Evolutionary conservation across 2,888 invertebrate species (phyloP).

Genomic region (Orthosia gothica): DNA sequence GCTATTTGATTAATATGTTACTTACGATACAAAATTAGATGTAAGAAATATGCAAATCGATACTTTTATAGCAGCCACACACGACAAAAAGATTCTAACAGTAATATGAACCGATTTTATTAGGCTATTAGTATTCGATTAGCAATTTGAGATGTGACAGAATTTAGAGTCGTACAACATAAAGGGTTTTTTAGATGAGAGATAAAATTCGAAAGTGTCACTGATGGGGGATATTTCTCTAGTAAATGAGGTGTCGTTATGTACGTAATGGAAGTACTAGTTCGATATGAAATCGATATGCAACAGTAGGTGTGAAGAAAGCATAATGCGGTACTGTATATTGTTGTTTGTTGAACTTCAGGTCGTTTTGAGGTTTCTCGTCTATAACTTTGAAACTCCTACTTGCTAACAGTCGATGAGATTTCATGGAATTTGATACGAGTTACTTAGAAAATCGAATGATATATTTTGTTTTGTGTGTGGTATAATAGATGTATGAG

Average conservation of each 20-base stretch:
- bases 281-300: slow-evolving; percentile 76
- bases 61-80: slow-evolving; percentile 84
- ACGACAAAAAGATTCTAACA: slow-evolving; percentile 82
- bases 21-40: slow-evolving; percentile 82
- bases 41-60: slow-evolving; percentile 85
- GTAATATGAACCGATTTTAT: slow-evolving; percentile 81
- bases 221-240: slow-evolving; percentile 78
- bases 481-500: neutral
- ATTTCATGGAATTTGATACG: slow-evolving; percentile 36
- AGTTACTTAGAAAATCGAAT: slow-evolving; percentile 6
- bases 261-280: slow-evolving; percentile 74
- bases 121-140: slow-evolving; percentile 84
- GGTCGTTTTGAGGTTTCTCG: slow-evolving; percentile 16
- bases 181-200: slow-evolving; percentile 71
- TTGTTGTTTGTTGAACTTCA: slow-evolving; percentile 52
- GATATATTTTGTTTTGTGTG: neutral
- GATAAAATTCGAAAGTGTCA: slow-evolving; percentile 74
- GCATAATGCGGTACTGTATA: slow-evolving; percentile 54
- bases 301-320: slow-evolving; percentile 75
- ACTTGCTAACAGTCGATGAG: slow-evolving; percentile 16
- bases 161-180: slow-evolving; percentile 71
- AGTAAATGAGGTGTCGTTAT: slow-evolving; percentile 78
- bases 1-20: slow-evolving; percentile 85
- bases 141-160: slow-evolving; percentile 83
- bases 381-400: slow-evolving; percentile 25